Evolutionary conservation across 2,888 invertebrate species (phyloP), one percentile per base, ranked within the genome.

Genomic region (Caenorhabditis japonica): DNA sequence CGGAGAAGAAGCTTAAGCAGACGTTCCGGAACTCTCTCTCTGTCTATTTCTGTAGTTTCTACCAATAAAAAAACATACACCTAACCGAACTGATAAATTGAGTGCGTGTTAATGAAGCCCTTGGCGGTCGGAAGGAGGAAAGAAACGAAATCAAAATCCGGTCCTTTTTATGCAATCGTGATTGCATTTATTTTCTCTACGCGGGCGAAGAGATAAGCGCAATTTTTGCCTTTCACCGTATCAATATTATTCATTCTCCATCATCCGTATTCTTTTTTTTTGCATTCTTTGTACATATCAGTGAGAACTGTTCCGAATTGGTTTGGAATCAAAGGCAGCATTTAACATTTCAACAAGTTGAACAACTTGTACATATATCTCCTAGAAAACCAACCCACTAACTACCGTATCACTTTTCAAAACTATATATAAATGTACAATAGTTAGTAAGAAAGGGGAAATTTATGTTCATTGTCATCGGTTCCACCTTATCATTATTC

Each of bases 111-210:
- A 64, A 64, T 56, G 49, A 64, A 64, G n/a, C n/a, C n/a, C n/a
- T n/a, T n/a, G n/a, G n/a, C n/a, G n/a, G n/a, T n/a, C n/a, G n/a
- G n/a, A n/a, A n/a, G n/a, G n/a, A n/a, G n/a, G n/a, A n/a, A 56
- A 38, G 56, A 41, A 56, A 49, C 47, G 15, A 44, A 34, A 15
- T 41, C 49, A 44, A 41, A 56, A 64, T 64, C 64, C 64, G 64
- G 64, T 64, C 64, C 64, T 56, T 64, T 64, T 64, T 64, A 64
- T 64, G 64, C 64, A 64, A 64, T 64, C 64, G 49, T 64, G 64
- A 64, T 64, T 64, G 64, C 64, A 56, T 64, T 30, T 30, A 7
- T 10, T 30, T 30, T 7, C 30, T 5, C 30, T 30, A 7, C 5
- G 53, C 64, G 47, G 53, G 49, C 39, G 8, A 43, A 34, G 15